These are phyloP conservation scores for Micrasema longulum DNA, from an alignment of 1,140 invertebrate genomes.

Conservation along the genomic window DNA sequence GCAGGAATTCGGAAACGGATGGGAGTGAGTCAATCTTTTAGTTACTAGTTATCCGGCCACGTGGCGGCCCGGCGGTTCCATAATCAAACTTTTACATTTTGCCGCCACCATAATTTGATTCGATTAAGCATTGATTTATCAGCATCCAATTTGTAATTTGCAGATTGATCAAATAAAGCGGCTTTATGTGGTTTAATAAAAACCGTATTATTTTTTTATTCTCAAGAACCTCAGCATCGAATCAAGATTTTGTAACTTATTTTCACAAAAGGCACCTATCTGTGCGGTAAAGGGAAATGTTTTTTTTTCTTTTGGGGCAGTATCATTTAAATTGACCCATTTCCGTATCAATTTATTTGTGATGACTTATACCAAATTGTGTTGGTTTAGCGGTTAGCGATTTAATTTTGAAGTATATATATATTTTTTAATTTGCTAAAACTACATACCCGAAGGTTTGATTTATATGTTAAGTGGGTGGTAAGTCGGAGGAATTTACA, in stretches of 20 bases:
- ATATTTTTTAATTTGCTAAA: too few relatives aligned
- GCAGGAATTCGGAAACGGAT: slow-evolving; percentile 52
- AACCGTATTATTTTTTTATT: too few relatives aligned
- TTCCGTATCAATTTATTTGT: too few relatives aligned
- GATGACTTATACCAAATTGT: too few relatives aligned
- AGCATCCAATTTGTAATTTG: not conserved
- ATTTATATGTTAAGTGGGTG: too few relatives aligned
- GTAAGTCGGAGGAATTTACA: too few relatives aligned
- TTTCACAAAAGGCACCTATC: not conserved
- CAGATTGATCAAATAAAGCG: slow-evolving; percentile 23
- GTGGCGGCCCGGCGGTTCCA: not conserved
- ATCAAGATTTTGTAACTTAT: not conserved
- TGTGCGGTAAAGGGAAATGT: slow-evolving; percentile 9
- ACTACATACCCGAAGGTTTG: too few relatives aligned
- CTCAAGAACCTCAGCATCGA: too few relatives aligned
- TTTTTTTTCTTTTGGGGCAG: not conserved
- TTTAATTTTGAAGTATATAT: too few relatives aligned
- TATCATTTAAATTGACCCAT: too few relatives aligned
- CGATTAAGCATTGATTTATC: slow-evolving; percentile 16
- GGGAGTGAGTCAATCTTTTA: slow-evolving; percentile 22
- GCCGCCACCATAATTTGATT: slow-evolving; percentile 16
- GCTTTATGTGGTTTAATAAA: slow-evolving; percentile 12
- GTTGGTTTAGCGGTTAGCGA: too few relatives aligned
- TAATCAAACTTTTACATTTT: slow-evolving; percentile 16
- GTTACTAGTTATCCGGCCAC: not conserved